phyloP scores from a whole-genome alignment of 2,113 vertebrate genomes.

The Laterallus jamaicensis region DNA sequence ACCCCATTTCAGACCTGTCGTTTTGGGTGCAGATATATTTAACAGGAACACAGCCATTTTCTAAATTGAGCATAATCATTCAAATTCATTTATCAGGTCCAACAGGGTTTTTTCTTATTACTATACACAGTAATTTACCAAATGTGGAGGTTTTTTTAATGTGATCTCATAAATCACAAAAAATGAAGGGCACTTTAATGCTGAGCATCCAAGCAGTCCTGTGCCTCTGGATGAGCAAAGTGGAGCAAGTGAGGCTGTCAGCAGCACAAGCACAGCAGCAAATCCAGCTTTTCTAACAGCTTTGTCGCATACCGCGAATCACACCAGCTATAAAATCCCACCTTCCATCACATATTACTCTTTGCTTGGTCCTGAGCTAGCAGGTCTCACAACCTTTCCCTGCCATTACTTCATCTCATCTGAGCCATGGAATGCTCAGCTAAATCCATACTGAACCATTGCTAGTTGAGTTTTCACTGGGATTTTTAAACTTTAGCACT shows the following conservation, averaged over 20 bases:
- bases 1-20: neutral
- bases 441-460: neutral
- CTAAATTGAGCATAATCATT: neutral
- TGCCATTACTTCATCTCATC: neutral
- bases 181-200: neutral
- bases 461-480: neutral
- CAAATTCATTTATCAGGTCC: neutral
- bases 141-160: neutral
- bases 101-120: neutral
- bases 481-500: neutral
- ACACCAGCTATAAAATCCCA: neutral
- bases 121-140: neutral
- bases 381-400: neutral
- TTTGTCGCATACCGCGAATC: neutral
- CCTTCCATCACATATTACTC: fast-evolving
- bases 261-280: neutral
- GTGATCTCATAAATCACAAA: neutral
- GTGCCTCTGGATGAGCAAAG: neutral
- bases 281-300: neutral
- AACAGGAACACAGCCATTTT: neutral
- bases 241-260: neutral
- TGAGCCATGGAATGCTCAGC: neutral
- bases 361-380: neutral
- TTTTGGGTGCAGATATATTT: neutral
- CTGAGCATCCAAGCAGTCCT: neutral